Percentiles rank a stretch among this genome's conserved stretches.
phyloP scores from a whole-genome alignment of 2,113 vertebrate species.

The Nesogale talazaci region DNA sequence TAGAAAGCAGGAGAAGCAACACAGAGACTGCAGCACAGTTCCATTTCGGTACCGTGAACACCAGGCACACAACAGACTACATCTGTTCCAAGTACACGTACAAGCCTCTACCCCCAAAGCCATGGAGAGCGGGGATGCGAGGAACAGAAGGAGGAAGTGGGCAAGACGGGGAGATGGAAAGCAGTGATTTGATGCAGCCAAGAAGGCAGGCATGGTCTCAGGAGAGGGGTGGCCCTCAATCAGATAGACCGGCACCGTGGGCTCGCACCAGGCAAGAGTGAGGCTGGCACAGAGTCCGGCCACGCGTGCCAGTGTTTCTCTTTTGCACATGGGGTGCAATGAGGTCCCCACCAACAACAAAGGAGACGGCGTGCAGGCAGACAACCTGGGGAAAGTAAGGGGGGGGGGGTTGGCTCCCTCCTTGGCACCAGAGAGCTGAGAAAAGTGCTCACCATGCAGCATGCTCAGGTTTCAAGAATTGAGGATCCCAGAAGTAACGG shows the following conservation, averaged over 20 bases:
- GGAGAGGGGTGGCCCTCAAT: no score
- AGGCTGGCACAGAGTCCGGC: no score
- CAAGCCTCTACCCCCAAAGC: not conserved
- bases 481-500: slow-evolving; percentile 8
- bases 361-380: not conserved
- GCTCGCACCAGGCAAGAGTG: no score
- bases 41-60: slow-evolving; percentile 13
- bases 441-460: not conserved
- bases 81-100: not conserved
- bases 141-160: not conserved
- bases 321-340: no score
- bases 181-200: not conserved
- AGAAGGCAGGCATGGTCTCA: no score
- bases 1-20: not conserved
- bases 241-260: no score
- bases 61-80: not conserved
- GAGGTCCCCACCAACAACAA: no score
- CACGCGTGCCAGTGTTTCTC: no score
- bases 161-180: slow-evolving; percentile 23
- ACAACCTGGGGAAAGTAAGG: not conserved
- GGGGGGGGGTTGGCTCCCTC: not conserved
- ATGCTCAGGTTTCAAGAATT: slow-evolving; percentile 8
- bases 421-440: not conserved
- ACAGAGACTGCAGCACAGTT: not conserved
- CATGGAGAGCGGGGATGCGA: not conserved